Evolutionary conservation across 2,888 invertebrate genomes (phyloP).

Genomic region (Ceriagrion tenellum): DNA sequence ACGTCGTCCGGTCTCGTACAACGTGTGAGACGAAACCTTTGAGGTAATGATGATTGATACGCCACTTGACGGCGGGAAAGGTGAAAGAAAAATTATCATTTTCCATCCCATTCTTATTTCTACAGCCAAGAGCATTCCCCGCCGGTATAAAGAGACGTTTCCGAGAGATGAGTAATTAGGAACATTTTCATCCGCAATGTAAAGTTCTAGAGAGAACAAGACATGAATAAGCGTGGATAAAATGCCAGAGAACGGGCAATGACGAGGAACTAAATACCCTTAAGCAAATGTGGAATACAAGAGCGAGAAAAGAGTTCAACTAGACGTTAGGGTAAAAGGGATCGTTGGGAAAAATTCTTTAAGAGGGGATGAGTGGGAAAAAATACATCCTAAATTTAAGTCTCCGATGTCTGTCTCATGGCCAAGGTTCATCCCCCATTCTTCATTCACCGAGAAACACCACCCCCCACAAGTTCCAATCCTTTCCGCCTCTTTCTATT

Average conservation of each 20-base stretch:
- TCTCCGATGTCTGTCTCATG: constrained; percentile 23
- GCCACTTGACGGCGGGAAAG: constrained; percentile 9
- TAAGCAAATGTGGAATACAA: neutral
- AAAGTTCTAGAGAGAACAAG: neutral
- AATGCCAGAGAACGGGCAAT: neutral
- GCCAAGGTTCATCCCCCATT: constrained; percentile 52
- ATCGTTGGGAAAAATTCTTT: neutral
- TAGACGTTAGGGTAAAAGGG: neutral
- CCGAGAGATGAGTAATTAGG: constrained; percentile 30
- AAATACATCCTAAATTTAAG: constrained; percentile 35
- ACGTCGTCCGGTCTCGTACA: neutral
- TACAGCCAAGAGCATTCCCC: neutral
- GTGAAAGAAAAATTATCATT: constrained; percentile 8
- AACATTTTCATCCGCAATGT: neutral
- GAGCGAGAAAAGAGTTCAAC: neutral
- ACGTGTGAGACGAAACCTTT: constrained; percentile 18
- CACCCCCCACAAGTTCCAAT: neutral
- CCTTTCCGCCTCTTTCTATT: constrained; percentile 1
- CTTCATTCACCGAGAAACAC: neutral
- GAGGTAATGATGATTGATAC: constrained; percentile 59
- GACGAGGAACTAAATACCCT: neutral
- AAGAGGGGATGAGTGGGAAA: neutral
- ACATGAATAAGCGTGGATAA: neutral
- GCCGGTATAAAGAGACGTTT: constrained; percentile 2
- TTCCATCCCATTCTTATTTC: neutral